A percentile compares a stretch with the other conserved stretches of the same genome.
Evolutionary conservation across 2,113 vertebrate genomes (phyloP).

Genomic region (Euleptes europaea): DNA sequence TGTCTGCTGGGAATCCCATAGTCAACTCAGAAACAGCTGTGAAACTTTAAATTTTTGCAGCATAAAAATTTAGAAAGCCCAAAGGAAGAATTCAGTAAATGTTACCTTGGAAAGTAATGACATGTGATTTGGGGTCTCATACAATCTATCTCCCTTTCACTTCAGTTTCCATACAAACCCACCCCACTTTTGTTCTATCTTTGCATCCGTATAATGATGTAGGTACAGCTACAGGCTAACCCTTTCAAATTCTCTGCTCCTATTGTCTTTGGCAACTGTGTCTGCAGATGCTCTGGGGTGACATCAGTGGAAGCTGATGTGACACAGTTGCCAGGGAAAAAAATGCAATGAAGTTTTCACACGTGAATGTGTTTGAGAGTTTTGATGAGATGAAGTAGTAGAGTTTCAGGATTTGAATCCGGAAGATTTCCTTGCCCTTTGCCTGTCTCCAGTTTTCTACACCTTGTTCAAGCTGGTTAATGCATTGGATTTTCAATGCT

Average conservation of each 20-base stretch:
- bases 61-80: constrained; percentile 25
- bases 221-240: constrained; percentile 63
- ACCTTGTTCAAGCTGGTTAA: constrained; percentile 44
- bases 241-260: constrained; percentile 50
- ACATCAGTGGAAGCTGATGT: constrained; percentile 61
- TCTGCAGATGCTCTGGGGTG: constrained; percentile 61
- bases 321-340: constrained; percentile 59
- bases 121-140: constrained; percentile 55
- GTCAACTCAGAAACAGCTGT: background rate
- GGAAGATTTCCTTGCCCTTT: constrained; percentile 37
- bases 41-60: constrained; percentile 19
- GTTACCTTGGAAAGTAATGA: constrained; percentile 56
- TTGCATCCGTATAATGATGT: constrained; percentile 58
- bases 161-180: constrained; percentile 62
- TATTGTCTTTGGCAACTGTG: constrained; percentile 59
- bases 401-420: background rate
- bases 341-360: constrained; percentile 53
- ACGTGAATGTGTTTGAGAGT: constrained; percentile 38
- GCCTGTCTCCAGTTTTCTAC: constrained; percentile 33
- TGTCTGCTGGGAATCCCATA: background rate
- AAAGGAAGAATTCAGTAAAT: constrained; percentile 56
- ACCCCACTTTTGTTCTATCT: constrained; percentile 55
- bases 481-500: background rate
- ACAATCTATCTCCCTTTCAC: constrained; percentile 64
- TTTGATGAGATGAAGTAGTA: constrained; percentile 50